Evolutionary conservation across 1,140 invertebrate species (phyloP).

Genomic region (Drusus annulatus): DNA sequence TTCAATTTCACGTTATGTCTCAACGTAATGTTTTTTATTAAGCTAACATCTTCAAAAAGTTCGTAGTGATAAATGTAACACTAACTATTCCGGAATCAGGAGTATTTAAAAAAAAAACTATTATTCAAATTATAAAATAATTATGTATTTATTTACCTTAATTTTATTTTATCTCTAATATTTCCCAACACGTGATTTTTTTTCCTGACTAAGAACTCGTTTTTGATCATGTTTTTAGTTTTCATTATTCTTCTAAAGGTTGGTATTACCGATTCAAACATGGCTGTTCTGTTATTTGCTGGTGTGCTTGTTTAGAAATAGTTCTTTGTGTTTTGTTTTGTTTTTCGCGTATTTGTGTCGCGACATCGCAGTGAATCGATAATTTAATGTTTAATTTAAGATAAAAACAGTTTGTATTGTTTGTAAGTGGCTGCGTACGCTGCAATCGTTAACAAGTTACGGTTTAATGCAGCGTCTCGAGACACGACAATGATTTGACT

Average conservation of each 20-base stretch:
- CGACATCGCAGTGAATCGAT: conserved; percentile 6
- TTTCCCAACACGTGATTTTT: too few relatives aligned
- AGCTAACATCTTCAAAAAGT: too few relatives aligned
- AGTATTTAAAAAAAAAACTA: too few relatives aligned
- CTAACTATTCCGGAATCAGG: too few relatives aligned
- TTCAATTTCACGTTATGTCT: too few relatives aligned
- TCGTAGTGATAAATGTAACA: too few relatives aligned
- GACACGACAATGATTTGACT: conserved; percentile 42
- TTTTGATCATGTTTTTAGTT: background rate
- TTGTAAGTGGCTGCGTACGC: background rate
- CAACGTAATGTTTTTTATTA: too few relatives aligned
- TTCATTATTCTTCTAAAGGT: background rate
- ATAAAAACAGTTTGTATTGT: background rate
- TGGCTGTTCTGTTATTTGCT: conserved; percentile 44
- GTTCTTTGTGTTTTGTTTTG: conserved; percentile 51
- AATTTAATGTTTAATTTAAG: background rate
- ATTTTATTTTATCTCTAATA: too few relatives aligned
- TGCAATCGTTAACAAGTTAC: conserved; percentile 5
- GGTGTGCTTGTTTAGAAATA: conserved; percentile 50
- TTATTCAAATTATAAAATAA: too few relatives aligned
- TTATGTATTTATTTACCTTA: too few relatives aligned
- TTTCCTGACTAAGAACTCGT: too few relatives aligned
- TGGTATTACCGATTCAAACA: conserved; percentile 28
- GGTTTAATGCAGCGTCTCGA: conserved; percentile 26
- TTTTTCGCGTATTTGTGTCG: conserved; percentile 20